A percentile compares a stretch with the other conserved stretches of the same genome.
Conservation (phyloP, 2,113 vertebrate genomes). For the Ginglymostoma cirratum region DNA sequence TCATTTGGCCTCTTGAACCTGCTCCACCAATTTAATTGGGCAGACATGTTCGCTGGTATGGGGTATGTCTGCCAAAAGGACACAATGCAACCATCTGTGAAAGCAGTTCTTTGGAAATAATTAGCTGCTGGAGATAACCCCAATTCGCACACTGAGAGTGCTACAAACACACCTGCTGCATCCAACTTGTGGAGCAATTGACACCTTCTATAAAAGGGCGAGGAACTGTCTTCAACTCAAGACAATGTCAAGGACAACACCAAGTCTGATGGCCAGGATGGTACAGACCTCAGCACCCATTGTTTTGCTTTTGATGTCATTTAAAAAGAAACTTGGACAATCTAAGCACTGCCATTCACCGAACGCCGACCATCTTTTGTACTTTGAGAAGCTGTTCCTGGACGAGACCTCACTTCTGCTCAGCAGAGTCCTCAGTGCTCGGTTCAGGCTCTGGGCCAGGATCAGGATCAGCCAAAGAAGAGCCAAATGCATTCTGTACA, state of each 20-base stretch:
- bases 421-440: slow-evolving; percentile 74
- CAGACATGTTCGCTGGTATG: slow-evolving; percentile 20
- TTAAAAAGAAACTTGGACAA: background rate
- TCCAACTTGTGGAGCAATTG: slow-evolving; percentile 9
- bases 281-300: background rate
- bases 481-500: slow-evolving; percentile 95
- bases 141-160: slow-evolving; percentile 9
- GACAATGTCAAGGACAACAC: background rate
- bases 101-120: background rate
- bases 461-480: slow-evolving; percentile 79
- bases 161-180: slow-evolving; percentile 24
- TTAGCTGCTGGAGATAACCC: slow-evolving; percentile 27
- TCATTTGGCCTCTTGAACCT: background rate
- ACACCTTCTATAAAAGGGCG: background rate
- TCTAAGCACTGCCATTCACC: background rate
- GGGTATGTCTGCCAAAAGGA: background rate
- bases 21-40: too few relatives aligned
- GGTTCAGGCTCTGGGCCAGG: slow-evolving; percentile 56
- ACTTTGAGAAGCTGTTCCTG: background rate
- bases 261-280: background rate
- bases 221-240: background rate
- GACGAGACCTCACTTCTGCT: slow-evolving; percentile 70
- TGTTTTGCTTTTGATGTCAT: slow-evolving; percentile 7
- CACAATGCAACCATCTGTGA: background rate
- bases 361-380: background rate